Evolutionary conservation across 2,888 invertebrate genomes (phyloP).

Genomic region (Cordilura impudica): DNA sequence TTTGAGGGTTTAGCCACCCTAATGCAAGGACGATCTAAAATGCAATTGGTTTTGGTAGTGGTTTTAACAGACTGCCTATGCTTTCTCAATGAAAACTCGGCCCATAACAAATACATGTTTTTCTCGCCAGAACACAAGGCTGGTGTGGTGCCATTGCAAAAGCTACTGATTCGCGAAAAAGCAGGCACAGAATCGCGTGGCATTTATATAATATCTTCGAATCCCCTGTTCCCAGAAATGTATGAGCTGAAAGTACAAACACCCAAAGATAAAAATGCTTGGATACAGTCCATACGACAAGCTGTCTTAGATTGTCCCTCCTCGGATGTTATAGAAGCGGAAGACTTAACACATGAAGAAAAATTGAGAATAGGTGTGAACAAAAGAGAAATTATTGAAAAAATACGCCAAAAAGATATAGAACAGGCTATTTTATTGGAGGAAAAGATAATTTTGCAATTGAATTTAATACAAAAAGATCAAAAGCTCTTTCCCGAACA

Average conservation of each 20-base stretch:
- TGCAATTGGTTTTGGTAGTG: conserved; percentile 91
- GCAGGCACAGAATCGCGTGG: conserved; percentile 93
- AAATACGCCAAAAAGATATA: conserved; percentile 91
- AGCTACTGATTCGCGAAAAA: conserved; percentile 94
- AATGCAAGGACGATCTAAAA: conserved; percentile 94
- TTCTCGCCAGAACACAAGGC: conserved; percentile 97
- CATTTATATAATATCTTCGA: conserved; percentile 95
- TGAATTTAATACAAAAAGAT: conserved; percentile 83
- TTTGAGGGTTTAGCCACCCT: conserved; percentile 93
- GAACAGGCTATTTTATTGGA: conserved; percentile 91
- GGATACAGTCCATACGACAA: conserved; percentile 91
- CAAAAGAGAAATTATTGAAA: conserved; percentile 81
- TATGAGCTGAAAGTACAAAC: conserved; percentile 93
- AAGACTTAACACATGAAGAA: conserved; percentile 87
- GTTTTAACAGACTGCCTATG: conserved; percentile 94
- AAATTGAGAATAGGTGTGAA: conserved; percentile 80
- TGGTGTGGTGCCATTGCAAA: conserved; percentile 94
- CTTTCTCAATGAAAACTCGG: conserved; percentile 94
- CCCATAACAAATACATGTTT: conserved; percentile 92
- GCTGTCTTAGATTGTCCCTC: conserved; percentile 91
- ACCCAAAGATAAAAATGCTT: conserved; percentile 92
- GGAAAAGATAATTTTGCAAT: conserved; percentile 91
- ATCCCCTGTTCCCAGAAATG: conserved; percentile 96
- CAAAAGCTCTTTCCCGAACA: conserved; percentile 80
- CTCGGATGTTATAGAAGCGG: conserved; percentile 86